Base-by-base conservation (phyloP, 2,113 vertebrate genomes). In the Gasterosteus nipponicus region DNA sequence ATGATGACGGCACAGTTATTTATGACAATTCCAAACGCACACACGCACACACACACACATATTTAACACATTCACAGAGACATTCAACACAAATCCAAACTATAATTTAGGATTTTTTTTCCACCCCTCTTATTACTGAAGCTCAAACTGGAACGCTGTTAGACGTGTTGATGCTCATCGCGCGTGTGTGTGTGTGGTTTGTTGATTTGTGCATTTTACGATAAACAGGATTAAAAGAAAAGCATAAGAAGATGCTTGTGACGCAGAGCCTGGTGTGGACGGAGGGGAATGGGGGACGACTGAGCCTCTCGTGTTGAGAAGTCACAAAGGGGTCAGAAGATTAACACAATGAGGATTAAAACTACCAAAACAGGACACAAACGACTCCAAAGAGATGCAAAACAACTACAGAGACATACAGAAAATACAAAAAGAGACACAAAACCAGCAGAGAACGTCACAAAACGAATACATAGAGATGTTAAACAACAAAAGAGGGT, bases 161-260 rank as follows among this genome's bases (percentile, higher is more conserved):
- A 78, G 77, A 85, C 80, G 38, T 84, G 82, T 53, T n/a, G 47
- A 59, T 5, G 19, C 73, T 73, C 69, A 61, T 75, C 67, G 15
- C 5, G 9, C 56, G 46, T n/a, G 29, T 47, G 15, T 41, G 18
- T 64, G 22, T 56, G 19, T 22, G 18, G n/a, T 53, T 12, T 41
- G 64, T 33, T 5, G 35, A 38, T 38, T 38, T 38, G 5, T 38
- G 33, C 33, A 35, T 35, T 35, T 35, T 35, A 26, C 22, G 22
- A 26, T 35, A 19, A 69, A 39, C 7, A 42, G 33, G 1, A n/a
- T 54, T 58, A 49, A 74, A 70, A 57, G 58, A 38, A 49, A 8
- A 38, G 11, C 11, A 8, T 10, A 9, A 10, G 14, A 54, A 18
- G 33, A 59, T 10, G 35, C 33, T 38, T 73, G 42, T 57, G 22